phyloP scores from a whole-genome alignment of 2,797 vertebrate species.

The Bryconaethiops microstoma region DNA sequence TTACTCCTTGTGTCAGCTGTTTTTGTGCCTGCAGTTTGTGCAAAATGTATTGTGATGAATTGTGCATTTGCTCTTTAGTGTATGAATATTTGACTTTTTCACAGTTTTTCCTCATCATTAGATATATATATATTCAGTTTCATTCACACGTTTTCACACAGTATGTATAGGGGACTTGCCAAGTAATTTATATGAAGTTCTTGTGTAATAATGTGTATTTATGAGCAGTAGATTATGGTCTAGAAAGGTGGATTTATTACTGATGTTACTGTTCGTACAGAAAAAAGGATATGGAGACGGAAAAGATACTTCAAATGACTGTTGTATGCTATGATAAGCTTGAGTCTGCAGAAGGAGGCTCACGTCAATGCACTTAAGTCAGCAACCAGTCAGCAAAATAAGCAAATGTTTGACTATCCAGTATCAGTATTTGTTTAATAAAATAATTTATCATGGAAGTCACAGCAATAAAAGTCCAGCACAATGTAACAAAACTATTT shows the following conservation, averaged over 20 bases:
- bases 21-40: conserved; percentile 15
- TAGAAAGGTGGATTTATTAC: too few species aligned
- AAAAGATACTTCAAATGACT: neutral
- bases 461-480: conserved; percentile 57
- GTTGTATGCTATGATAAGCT: neutral
- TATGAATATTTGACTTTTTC: conserved; percentile 30
- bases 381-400: neutral
- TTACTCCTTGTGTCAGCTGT: conserved; percentile 33
- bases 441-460: neutral
- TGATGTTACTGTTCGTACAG: neutral
- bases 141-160: neutral
- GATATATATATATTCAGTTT: neutral
- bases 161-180: conserved; percentile 27
- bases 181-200: conserved; percentile 33
- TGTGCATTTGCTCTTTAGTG: conserved; percentile 28
- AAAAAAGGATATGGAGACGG: neutral
- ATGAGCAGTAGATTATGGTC: conserved; percentile 1
- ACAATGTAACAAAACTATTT: conserved; percentile 50
- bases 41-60: conserved; percentile 26
- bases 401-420: neutral
- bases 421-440: neutral
- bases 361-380: neutral
- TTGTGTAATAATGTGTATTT: conserved; percentile 35
- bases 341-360: neutral
- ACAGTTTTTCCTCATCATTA: neutral